Conservation (phyloP, 2,888 invertebrate species). For the Acleris emargana region DNA sequence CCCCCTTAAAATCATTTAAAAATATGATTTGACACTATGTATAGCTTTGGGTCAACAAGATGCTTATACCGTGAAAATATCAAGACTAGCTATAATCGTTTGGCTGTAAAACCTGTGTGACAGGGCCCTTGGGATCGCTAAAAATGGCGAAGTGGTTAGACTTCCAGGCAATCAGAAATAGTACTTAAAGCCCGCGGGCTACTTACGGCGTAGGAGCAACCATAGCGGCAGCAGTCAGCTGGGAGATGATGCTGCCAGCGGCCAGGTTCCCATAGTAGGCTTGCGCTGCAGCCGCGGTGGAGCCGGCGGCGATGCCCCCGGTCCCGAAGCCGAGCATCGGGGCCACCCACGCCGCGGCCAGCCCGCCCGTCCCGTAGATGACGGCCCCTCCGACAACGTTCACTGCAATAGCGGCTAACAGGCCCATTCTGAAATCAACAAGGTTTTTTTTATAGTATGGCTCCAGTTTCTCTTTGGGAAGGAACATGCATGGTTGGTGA, state of each 20-base stretch:
- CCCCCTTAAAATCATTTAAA: too few species aligned
- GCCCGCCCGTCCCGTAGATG: constrained; percentile 34
- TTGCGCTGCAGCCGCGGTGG: constrained; percentile 65
- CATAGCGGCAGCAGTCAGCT: constrained; percentile 68
- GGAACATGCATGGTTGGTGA: too few species aligned
- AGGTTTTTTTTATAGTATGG: not conserved
- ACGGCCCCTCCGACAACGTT: constrained; percentile 25
- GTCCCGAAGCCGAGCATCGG: constrained; percentile 63
- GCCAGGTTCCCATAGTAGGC: constrained; percentile 66
- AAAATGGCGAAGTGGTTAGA: too few species aligned
- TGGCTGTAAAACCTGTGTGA: too few species aligned
- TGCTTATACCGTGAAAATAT: too few species aligned
- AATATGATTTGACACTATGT: too few species aligned
- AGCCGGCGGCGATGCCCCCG: constrained; percentile 62
- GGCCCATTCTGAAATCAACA: constrained; percentile 25
- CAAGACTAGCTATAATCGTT: too few species aligned
- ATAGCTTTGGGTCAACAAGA: too few species aligned
- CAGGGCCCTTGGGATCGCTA: too few species aligned
- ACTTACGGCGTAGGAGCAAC: constrained; percentile 67
- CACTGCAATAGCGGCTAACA: constrained; percentile 19
- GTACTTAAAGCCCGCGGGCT: not conserved
- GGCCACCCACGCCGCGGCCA: constrained; percentile 47
- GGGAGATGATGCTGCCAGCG: constrained; percentile 64
- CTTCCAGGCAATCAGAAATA: not conserved
- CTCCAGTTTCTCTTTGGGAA: too few species aligned